phyloP scores from a whole-genome alignment of 1,140 invertebrate genomes.

The Drosophila nigromelanica region DNA sequence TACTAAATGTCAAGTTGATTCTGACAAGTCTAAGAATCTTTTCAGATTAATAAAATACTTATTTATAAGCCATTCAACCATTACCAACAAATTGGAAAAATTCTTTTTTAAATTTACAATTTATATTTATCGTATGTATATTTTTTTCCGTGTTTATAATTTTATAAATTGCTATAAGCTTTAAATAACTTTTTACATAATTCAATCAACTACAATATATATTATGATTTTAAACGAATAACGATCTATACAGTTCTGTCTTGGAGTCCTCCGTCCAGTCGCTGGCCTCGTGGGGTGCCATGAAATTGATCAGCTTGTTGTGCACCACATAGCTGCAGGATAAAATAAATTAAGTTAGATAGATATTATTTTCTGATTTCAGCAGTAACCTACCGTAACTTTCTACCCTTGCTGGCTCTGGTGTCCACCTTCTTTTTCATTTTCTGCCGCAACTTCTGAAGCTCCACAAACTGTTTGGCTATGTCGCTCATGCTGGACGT shows the following conservation, averaged over 20 bases:
- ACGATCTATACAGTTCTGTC: conserved; percentile 91
- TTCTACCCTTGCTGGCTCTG: conserved; percentile 95
- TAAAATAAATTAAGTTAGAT: conserved; percentile 5
- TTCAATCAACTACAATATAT: conserved; percentile 10
- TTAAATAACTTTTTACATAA: conserved; percentile 3
- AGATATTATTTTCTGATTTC: not conserved
- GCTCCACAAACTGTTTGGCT: conserved; percentile 93
- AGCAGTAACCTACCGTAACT: conserved; percentile 86
- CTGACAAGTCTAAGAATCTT: no score
- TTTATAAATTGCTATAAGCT: conserved; percentile 16
- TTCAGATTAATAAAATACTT: no score
- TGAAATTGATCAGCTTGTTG: conserved; percentile 96
- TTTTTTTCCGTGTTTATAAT: conserved; percentile 13
- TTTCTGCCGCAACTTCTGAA: conserved; percentile 95
- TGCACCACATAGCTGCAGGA: conserved; percentile 91
- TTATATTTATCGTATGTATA: not conserved
- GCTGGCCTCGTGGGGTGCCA: conserved; percentile 91
- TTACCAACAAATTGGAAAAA: not conserved
- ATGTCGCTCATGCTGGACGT: conserved; percentile 92
- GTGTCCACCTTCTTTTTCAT: conserved; percentile 96
- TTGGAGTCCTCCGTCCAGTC: conserved; percentile 92
- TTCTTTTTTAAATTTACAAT: conserved; percentile 1
- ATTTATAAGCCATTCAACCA: no score
- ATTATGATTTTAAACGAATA: conserved; percentile 88
- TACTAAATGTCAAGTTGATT: no score